phyloP scores from a whole-genome alignment of 2,888 invertebrate genomes.

The Hipparchia sbordonii region DNA sequence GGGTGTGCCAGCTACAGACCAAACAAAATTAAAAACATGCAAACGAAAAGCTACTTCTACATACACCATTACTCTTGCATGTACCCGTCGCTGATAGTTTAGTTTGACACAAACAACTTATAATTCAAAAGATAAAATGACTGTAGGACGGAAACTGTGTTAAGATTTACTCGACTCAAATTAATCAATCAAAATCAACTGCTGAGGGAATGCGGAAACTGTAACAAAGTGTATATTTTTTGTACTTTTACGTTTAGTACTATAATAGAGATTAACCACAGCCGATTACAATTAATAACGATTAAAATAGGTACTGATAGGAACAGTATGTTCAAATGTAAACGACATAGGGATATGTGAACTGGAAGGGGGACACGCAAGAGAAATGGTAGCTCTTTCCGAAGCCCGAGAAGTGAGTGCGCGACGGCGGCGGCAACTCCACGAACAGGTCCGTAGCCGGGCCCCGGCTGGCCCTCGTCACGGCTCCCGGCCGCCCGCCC shows the following conservation, averaged over 20 bases:
- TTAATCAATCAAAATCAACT: slow-evolving; percentile 3
- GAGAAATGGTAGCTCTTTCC: slow-evolving; percentile 81
- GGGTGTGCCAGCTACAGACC: slow-evolving; percentile 81
- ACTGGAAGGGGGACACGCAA: slow-evolving; percentile 80
- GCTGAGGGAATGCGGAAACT: slow-evolving; percentile 9
- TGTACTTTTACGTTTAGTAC: slow-evolving; percentile 25
- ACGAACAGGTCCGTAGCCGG: slow-evolving; percentile 75
- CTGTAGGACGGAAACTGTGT: slow-evolving; percentile 34
- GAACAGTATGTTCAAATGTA: slow-evolving; percentile 64
- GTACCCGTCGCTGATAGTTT: slow-evolving; percentile 46
- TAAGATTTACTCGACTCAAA: slow-evolving; percentile 43
- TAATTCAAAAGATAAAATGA: slow-evolving; percentile 6
- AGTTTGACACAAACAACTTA: neutral
- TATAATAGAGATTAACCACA: slow-evolving; percentile 17
- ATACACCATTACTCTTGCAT: slow-evolving; percentile 57
- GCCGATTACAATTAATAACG: slow-evolving; percentile 17
- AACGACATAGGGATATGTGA: slow-evolving; percentile 76
- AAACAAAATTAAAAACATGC: slow-evolving; percentile 70
- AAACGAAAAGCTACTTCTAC: slow-evolving; percentile 71
- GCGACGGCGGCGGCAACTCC: slow-evolving; percentile 77
- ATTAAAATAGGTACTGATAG: slow-evolving; percentile 17
- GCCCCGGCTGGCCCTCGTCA: slow-evolving; percentile 80
- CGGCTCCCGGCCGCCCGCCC: slow-evolving; percentile 77
- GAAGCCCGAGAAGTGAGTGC: slow-evolving; percentile 78
- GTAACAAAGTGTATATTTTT: slow-evolving; percentile 21